phyloP scores from a whole-genome alignment of 92 coral and sea anemone species.

The Epizoanthus scotinus region DNA sequence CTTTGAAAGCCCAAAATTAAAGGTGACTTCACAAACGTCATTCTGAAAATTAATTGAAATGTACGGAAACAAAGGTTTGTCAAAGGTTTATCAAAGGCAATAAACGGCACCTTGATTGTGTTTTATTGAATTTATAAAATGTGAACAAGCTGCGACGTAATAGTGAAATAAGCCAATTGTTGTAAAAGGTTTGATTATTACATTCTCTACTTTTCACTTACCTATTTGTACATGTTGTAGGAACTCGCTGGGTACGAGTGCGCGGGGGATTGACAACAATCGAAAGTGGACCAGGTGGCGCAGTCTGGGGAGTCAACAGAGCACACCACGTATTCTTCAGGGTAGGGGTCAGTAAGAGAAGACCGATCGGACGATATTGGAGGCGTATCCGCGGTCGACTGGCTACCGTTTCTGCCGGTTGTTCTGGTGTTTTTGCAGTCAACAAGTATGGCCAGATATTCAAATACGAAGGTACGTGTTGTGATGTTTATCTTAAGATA shows the following conservation, averaged over 20 bases:
- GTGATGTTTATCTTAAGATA: no score
- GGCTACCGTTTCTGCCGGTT: slow-evolving; percentile 15
- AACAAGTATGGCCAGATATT: slow-evolving; percentile 31
- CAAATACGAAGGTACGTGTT: slow-evolving; percentile 21
- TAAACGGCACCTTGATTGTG: no score
- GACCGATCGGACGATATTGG: slow-evolving; percentile 27
- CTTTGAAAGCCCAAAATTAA: no score
- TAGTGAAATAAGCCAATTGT: no score
- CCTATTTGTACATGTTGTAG: not conserved
- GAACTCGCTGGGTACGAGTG: slow-evolving; percentile 9
- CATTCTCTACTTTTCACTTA: no score
- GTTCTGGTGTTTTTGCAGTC: slow-evolving; percentile 9
- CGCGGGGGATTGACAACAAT: not conserved
- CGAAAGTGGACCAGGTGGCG: slow-evolving; percentile 34
- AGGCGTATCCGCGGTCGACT: slow-evolving; percentile 36
- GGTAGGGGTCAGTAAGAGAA: slow-evolving; percentile 14
- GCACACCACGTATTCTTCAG: slow-evolving; percentile 5
- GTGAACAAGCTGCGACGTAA: no score
- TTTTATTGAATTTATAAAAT: no score
- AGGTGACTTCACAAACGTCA: no score
- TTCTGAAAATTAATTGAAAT: no score
- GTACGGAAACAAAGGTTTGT: no score
- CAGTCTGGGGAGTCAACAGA: slow-evolving; percentile 27
- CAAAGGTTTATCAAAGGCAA: no score
- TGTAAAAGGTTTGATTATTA: no score